Base-by-base conservation (phyloP, 2,888 invertebrate genomes). In the Chloromyia formosa region DNA sequence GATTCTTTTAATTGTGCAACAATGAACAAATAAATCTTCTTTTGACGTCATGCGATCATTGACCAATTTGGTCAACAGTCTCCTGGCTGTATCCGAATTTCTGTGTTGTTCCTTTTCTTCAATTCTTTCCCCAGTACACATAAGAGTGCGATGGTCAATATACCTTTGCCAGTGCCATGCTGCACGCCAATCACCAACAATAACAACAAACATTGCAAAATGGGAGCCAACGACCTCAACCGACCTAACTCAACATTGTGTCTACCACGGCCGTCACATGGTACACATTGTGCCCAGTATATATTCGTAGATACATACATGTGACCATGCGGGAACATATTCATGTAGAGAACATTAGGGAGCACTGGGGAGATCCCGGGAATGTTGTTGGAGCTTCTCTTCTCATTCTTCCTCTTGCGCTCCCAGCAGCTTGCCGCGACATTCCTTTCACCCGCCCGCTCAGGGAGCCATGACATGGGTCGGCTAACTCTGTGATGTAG, bases 171-270 rank as follows among this genome's bases (percentile, higher is more conserved):
- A 40, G 42, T 62, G 40, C 18, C 62, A 62, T 18, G 18, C n/a
- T n/a, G 66, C 49, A 16, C 20, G 49, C 45, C 42, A 64, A 54
- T 5, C 10, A 18, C 66, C 45, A 22, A 49, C 54, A 69, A 58
- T 12, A 69, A 54, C 69, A 69, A 27, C 12, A 61, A 27, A 10
- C n/a, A 10, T 16, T 54, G 71, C 66, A 66, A 56, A 69, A 74
- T 72, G 72, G 58, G 62, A 77, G 77, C 75, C 78, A 78, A 78
- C 76, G 78, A 78, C 77, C 78, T 78, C 78, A 75, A 75, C 76
- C 78, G 78, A 78, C 78, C 78, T 78, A 78, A 75, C 78, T 78
- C 78, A 78, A 78, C 78, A 78, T 75, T 75, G 56, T 74, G 53
- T 49, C 66, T 66, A 66, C 49, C 66, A 66, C 66, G 66, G 45